Conservation (phyloP, 2,888 invertebrate genomes). For the Icerya purchasi region DNA sequence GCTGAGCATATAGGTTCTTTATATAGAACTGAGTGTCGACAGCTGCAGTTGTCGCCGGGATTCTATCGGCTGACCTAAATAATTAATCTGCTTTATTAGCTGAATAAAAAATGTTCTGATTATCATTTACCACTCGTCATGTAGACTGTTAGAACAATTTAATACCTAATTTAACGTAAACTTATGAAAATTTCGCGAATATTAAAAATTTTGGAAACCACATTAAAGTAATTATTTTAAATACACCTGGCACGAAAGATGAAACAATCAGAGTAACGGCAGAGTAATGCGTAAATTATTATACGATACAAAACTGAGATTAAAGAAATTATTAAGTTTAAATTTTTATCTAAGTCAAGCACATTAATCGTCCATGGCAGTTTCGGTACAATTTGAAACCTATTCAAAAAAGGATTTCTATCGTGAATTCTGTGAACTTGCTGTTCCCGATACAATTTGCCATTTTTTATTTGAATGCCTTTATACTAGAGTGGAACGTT, state of each 20-base stretch:
- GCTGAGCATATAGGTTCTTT: background rate
- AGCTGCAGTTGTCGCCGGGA: background rate
- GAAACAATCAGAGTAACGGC: background rate
- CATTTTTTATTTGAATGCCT: background rate
- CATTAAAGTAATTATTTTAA: background rate
- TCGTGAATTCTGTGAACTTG: background rate
- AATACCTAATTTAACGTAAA: background rate
- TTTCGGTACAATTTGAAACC: background rate
- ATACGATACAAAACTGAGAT: background rate
- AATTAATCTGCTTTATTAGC: background rate
- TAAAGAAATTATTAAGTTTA: background rate
- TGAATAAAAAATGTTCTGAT: background rate
- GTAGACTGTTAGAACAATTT: too few relatives aligned
- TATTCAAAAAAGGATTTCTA: background rate
- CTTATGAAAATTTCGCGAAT: background rate
- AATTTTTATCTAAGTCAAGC: background rate
- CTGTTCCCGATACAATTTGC: background rate
- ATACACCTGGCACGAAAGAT: background rate
- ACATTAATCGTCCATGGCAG: background rate
- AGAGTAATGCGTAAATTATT: too few relatives aligned
- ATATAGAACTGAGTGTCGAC: background rate
- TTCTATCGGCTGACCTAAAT: background rate
- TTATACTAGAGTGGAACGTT: too few relatives aligned
- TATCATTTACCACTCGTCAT: background rate
- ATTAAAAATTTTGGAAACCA: background rate